Base-by-base conservation (phyloP, 2,888 invertebrate species). In the Cheilosia pagana region DNA sequence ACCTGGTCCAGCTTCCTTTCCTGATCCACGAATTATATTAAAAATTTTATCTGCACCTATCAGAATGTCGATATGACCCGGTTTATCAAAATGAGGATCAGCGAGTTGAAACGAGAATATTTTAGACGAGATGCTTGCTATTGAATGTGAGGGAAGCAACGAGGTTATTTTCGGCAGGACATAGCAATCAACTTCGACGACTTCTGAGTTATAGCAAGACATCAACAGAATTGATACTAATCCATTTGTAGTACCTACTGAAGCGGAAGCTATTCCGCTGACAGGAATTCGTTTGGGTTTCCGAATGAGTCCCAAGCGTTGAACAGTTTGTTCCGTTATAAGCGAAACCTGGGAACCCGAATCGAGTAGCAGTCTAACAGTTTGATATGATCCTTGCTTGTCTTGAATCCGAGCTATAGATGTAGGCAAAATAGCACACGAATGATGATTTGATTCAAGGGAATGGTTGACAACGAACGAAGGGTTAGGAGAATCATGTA, bases 201-300 rank as follows among this genome's bases (percentile, higher is more conserved):
- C 3, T 50, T 50, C 12, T 14, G 21, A 21, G 10, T 21, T 48
- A 5, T 16, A 48, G 16, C 48, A 48, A 4, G 48, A 50, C 23
- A 12, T 50, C 48, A 50, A 21, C 23, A 21, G 48, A 52, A 52
- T 14, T n/a, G 50, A 52, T 21, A 52, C 50, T 14, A 52, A 23
- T 50, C 50, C 50, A 14, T 50, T 50, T 16, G 50, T 50, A 50
- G 4, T 25, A 14, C 50, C 23, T 23, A 23, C 14, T 50, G 50
- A 14, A 10, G 50, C 12, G 14, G 50, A 50, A 14, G 50, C 50
- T 4, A 50, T 23, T 21, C 10, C 10, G 5, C 23, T 50, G 7
- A 50, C 14, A 21, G 50, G 23, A 23, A 50, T 50, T 4, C 12
- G 23, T 14, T 12, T 50, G 23, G 50, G 50, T 21, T 50, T 50